Percentiles rank a stretch among this genome's conserved stretches.
Evolutionary conservation across 2,888 invertebrate species (phyloP).

Genomic region (Macaria notata): DNA sequence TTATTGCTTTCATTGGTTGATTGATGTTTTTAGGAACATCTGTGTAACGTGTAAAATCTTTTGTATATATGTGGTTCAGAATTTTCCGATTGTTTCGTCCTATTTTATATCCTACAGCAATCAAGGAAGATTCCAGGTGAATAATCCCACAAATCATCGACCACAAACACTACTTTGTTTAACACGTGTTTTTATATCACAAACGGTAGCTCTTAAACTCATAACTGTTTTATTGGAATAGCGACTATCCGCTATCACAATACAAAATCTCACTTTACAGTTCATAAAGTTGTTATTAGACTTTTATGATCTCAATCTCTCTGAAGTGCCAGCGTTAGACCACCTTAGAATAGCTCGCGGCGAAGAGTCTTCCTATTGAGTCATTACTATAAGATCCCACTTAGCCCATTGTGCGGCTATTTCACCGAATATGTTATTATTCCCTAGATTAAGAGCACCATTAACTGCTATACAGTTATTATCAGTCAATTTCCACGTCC

Average conservation of each 20-base stretch:
- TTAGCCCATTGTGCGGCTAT: constrained; percentile 46
- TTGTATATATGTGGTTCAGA: too few relatives aligned
- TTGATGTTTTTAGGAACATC: background rate
- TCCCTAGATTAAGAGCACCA: constrained; percentile 43
- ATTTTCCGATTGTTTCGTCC: too few relatives aligned
- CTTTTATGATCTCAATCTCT: constrained; percentile 50
- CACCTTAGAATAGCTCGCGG: constrained; percentile 50
- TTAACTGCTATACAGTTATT: constrained; percentile 37
- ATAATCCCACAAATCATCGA: constrained; percentile 19
- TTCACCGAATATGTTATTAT: constrained; percentile 59
- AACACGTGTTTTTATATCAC: constrained; percentile 26
- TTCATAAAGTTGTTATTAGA: constrained; percentile 48
- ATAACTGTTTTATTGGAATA: constrained; percentile 33
- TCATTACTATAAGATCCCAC: constrained; percentile 61
- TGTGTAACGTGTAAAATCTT: too few relatives aligned
- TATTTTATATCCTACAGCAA: too few relatives aligned
- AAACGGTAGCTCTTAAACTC: constrained; percentile 22
- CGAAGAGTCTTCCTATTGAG: constrained; percentile 57
- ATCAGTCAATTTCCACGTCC: constrained; percentile 47
- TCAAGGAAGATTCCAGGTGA: constrained; percentile 14
- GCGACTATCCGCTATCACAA: constrained; percentile 39
- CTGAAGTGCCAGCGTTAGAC: constrained; percentile 34
- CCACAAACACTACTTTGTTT: constrained; percentile 21
- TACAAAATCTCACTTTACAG: constrained; percentile 43
- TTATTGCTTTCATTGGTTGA: too few relatives aligned